Percentiles rank a stretch among this genome's conserved stretches.
Evolutionary conservation across 1,140 invertebrate species (phyloP).

Genomic region (Drosophila obscura): DNA sequence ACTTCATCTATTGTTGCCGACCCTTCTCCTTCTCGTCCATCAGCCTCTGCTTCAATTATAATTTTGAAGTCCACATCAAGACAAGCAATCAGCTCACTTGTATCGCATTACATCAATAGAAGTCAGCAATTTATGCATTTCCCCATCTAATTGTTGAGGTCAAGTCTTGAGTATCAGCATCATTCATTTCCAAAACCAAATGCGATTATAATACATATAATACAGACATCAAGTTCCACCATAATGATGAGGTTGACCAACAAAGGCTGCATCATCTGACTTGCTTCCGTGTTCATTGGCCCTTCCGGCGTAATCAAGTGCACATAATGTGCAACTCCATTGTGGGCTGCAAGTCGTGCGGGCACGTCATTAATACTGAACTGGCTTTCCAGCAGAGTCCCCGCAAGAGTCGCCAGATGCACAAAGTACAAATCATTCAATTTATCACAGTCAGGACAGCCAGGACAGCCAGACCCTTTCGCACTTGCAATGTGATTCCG

Average conservation of each 20-base stretch:
- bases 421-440: not conserved
- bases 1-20: conserved; percentile 25
- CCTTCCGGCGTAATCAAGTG: conserved; percentile 33
- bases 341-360: conserved; percentile 39
- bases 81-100: conserved; percentile 22
- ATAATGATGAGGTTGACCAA: conserved; percentile 3
- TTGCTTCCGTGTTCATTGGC: not conserved
- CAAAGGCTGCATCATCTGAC: not conserved
- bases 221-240: conserved; percentile 1
- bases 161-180: conserved; percentile 6
- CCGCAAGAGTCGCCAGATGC: too few relatives aligned
- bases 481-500: not conserved
- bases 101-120: conserved; percentile 50
- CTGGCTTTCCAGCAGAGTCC: conserved; percentile 10
- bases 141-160: conserved; percentile 26
- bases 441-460: not conserved
- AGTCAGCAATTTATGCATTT: conserved; percentile 33
- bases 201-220: not conserved
- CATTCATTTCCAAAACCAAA: conserved; percentile 34
- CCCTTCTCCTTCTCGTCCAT: not conserved
- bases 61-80: conserved; percentile 42
- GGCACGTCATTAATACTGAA: conserved; percentile 50
- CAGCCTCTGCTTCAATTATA: conserved; percentile 60
- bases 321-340: conserved; percentile 35
- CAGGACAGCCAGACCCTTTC: not conserved